A percentile compares a stretch with the other conserved stretches of the same genome.
Conservation (phyloP, 2,797 vertebrate species). For the Hypotaenidia okinawae region DNA sequence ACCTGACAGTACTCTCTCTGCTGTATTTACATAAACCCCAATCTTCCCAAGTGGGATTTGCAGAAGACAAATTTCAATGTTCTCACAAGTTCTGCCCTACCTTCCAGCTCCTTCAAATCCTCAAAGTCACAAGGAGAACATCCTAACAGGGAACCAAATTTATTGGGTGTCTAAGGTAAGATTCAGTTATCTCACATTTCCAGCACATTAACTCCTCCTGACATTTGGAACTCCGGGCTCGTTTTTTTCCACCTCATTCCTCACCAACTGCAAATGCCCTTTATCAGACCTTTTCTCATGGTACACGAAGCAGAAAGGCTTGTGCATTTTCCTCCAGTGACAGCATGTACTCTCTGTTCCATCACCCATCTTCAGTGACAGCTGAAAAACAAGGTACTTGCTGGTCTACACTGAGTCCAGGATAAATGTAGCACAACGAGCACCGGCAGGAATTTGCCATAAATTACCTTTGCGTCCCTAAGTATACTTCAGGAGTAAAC, state of each 20-base stretch:
- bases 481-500: not conserved
- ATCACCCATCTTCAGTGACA: not conserved
- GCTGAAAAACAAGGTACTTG: not conserved
- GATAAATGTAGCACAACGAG: not conserved
- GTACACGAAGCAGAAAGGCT: conserved; percentile 5
- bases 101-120: not conserved
- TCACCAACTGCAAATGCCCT: conserved; percentile 30
- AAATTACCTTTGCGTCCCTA: not conserved
- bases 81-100: not conserved
- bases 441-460: not conserved
- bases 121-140: not conserved
- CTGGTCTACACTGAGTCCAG: not conserved
- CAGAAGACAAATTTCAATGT: not conserved
- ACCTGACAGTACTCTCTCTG: not conserved
- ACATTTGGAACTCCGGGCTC: conserved; percentile 22
- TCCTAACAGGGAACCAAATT: not conserved
- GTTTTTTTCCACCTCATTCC: conserved; percentile 39
- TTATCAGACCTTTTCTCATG: conserved; percentile 29
- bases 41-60: not conserved
- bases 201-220: conserved; percentile 51
- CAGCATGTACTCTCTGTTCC: not conserved
- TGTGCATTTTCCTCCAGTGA: not conserved
- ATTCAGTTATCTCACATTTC: not conserved
- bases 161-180: not conserved
- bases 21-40: not conserved